phyloP scores from a whole-genome alignment of 2,113 vertebrate species.

The Gorsachius goisagi region DNA sequence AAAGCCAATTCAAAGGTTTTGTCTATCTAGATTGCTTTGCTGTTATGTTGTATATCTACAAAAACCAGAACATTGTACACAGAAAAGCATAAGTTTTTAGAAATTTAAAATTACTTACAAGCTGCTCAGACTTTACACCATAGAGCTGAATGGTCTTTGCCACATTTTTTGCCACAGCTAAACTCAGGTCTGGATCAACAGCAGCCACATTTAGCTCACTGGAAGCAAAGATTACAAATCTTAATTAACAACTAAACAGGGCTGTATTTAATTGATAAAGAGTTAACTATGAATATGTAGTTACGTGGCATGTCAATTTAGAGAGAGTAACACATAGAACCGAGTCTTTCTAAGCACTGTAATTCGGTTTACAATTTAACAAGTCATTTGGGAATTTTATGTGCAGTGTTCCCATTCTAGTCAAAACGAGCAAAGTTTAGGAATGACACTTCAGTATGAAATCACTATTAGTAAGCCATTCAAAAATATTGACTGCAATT shows the following conservation, averaged over 20 bases:
- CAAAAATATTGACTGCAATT: slow-evolving; percentile 71
- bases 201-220: slow-evolving; percentile 96
- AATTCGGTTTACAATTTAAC: slow-evolving; percentile 59
- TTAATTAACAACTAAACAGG: not conserved
- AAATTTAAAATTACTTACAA: slow-evolving; percentile 79
- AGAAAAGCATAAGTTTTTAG: not conserved
- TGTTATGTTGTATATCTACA: not conserved
- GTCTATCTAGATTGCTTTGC: not conserved
- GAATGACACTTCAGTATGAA: slow-evolving; percentile 59
- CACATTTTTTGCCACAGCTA: slow-evolving; percentile 92
- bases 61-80: not conserved
- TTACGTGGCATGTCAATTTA: slow-evolving; percentile 15
- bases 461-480: slow-evolving; percentile 66
- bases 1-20: not conserved
- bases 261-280: not conserved
- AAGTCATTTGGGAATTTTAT: slow-evolving; percentile 46
- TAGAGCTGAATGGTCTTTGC: slow-evolving; percentile 94
- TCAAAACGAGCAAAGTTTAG: slow-evolving; percentile 59
- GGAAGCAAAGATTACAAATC: slow-evolving; percentile 48
- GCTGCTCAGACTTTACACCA: slow-evolving; percentile 94
- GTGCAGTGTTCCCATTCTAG: slow-evolving; percentile 44
- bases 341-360: not conserved
- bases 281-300: not conserved
- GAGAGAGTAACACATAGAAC: slow-evolving; percentile 8
- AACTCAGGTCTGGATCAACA: slow-evolving; percentile 87